Base-by-base conservation (phyloP, 2,113 vertebrate genomes). In the Thinocorus orbignyianus region DNA sequence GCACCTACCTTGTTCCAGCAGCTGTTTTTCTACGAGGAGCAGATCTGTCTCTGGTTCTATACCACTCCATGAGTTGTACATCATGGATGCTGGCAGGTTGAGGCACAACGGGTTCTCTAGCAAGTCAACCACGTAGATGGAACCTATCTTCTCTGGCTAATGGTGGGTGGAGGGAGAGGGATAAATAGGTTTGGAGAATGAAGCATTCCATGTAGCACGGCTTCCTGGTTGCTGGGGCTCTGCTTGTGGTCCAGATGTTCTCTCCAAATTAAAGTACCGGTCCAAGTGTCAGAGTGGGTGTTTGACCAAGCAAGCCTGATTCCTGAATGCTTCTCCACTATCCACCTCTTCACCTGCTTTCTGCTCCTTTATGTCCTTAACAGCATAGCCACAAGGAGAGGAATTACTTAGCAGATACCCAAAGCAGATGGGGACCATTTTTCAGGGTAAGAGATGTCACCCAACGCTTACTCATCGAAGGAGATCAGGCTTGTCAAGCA, bases 261-360 rank as follows among this genome's bases (percentile, higher is more conserved):
- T 35, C 33, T 71, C 30, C 39, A 71, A 49, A 26, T 88, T n/a
- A 41, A 80, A 44, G 12, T 30, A 41, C 5, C 7, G n/a, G 17
- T 33, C 26, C 30, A 33, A 39, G 33, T 11, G n/a, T 42, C 24
- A 60, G 69, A 7, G 18, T 10, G 9, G 25, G 4, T 0, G 0
- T 70, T 61, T 81, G 76, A 31, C 13, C 12, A 9, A 41, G 58
- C 26, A 49, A 71, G 2, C 11, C 10, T 0, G 0, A 4, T 8
- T 66, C 23, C 24, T 0, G 2, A 9, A 4, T 35, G n/a, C 1
- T 81, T 49, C 35, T 65, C 23, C 41, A 0, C 17, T 23, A 4
- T 7, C 0, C 2, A 1, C 24, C 8, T 61, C 28, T 51, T 33
- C 54, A 5, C 14, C 57, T 68, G 6, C 42, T 88, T 57, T 24